Percentiles rank a stretch among this genome's conserved stretches.
Conservation (phyloP, 2,888 invertebrate genomes). For the Tiliacea aurago region DNA sequence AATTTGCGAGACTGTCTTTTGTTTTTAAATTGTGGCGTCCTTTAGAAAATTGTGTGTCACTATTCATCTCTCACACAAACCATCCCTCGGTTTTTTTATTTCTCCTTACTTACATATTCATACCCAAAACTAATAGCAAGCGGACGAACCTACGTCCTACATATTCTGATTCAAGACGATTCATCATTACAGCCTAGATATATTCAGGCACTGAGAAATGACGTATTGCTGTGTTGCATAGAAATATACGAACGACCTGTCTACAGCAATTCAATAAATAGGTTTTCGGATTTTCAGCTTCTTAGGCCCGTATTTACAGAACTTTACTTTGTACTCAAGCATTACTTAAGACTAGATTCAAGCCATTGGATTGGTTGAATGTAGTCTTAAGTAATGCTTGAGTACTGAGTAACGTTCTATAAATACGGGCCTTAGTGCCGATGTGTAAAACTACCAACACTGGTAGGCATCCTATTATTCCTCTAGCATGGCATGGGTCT, state of each 20-base stretch:
- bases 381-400: too few relatives aligned
- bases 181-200: slow-evolving; percentile 18
- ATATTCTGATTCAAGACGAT: not conserved
- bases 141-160: not conserved
- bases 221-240: not conserved
- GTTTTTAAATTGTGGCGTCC: too few relatives aligned
- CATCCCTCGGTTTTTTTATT: not conserved
- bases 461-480: not conserved
- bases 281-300: not conserved
- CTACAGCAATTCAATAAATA: not conserved
- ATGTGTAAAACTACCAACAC: slow-evolving; percentile 2
- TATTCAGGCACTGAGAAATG: not conserved
- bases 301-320: too few relatives aligned
- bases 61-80: not conserved
- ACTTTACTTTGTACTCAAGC: too few relatives aligned
- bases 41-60: too few relatives aligned
- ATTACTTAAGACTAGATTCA: too few relatives aligned
- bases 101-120: not conserved
- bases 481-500: not conserved
- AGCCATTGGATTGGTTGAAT: too few relatives aligned
- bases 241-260: not conserved
- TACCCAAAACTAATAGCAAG: not conserved
- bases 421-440: too few relatives aligned
- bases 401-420: too few relatives aligned
- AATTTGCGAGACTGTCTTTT: too few relatives aligned